Conservation (phyloP, 2,113 vertebrate genomes). For the Apeltes quadracus region DNA sequence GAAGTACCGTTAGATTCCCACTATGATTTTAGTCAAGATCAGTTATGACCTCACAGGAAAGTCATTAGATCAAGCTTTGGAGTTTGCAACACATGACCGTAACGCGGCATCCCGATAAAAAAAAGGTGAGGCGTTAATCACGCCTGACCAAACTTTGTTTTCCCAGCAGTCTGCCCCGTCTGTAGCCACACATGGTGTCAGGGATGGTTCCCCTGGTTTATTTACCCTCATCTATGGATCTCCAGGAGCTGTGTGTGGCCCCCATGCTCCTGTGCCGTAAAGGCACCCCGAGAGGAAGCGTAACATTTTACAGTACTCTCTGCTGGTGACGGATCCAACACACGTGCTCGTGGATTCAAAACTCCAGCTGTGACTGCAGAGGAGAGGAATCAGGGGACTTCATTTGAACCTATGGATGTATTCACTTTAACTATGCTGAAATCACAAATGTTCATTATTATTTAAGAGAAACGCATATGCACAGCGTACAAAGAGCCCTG, state of each 20-base stretch:
- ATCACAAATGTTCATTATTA: background rate
- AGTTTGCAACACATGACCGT: conserved; percentile 6
- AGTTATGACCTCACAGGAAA: conserved; percentile 10
- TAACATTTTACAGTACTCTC: conserved; percentile 78
- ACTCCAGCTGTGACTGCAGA: conserved; percentile 9
- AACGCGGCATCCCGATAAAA: conserved; percentile 34
- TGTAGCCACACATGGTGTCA: conserved; percentile 74
- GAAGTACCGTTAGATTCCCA: background rate
- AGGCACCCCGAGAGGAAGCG: conserved; percentile 81
- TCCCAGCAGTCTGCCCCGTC: conserved; percentile 63
- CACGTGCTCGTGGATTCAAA: conserved; percentile 39
- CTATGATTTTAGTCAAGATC: background rate
- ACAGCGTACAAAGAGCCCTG: background rate
- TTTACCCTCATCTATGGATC: conserved; percentile 85
- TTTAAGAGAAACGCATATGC: background rate
- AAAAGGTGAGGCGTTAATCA: conserved; percentile 58
- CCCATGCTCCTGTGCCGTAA: conserved; percentile 79
- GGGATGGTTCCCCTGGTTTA: conserved; percentile 83
- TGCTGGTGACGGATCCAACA: conserved; percentile 71
- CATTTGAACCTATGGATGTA: background rate
- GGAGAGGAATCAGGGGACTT: conserved; percentile 11
- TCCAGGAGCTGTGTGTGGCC: conserved; percentile 86
- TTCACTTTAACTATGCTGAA: background rate
- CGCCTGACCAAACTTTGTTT: conserved; percentile 70
- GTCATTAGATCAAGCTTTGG: conserved; percentile 9